Evolutionary conservation across 1,140 invertebrate species (phyloP), one percentile per base, ranked within the genome.

Genomic region (Colletes gigas): DNA sequence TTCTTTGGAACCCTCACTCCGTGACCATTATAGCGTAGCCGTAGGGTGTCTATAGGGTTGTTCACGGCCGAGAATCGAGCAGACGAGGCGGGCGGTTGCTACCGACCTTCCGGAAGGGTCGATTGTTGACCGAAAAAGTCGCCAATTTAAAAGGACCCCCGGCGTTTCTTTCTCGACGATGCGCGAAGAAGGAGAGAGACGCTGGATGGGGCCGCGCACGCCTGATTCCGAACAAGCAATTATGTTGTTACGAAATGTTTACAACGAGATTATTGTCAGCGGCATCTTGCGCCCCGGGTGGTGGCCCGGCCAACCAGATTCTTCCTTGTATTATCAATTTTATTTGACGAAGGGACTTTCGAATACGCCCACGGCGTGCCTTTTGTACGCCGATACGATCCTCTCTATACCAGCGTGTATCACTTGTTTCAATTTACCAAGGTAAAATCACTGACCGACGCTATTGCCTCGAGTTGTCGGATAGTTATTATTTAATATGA

Each of bases 121-220:
- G 92, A 93, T 93, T 92, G 93, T 93, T 93, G 93, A 93, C 93
- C 93, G 92, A 93, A 93, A 87, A 93, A 93, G 92, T 93, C 93
- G 92, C 93, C 93, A 93, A 93, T 93, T 93, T 93, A 93, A 93
- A 93, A 93, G 89, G 88, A 92, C 92, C 92, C 90, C 91, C 84
- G 91, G 93, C 92, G 89, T 44, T 91, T 88, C 88, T 91, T 89
- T 87, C 86, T 88, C 83, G 83, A 60, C 88, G 81, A 54, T 54
- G 72, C 55, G 55, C 47, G 30, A 85, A 65, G 78, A 78, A 65
- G 52, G 62, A 81, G 70, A 76, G 57, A 67, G 69, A 80, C 3
- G 17, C 17, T 30, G 50, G 41, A 65, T 3, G 52, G 55, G 39
- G 50, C 60, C 30, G 73, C 66, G 69, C 82, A 83, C 85, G 81